These are phyloP conservation scores for Todiramphus saurophagus DNA, from an alignment of 2,113 vertebrate genomes.

Conservation along the genomic window DNA sequence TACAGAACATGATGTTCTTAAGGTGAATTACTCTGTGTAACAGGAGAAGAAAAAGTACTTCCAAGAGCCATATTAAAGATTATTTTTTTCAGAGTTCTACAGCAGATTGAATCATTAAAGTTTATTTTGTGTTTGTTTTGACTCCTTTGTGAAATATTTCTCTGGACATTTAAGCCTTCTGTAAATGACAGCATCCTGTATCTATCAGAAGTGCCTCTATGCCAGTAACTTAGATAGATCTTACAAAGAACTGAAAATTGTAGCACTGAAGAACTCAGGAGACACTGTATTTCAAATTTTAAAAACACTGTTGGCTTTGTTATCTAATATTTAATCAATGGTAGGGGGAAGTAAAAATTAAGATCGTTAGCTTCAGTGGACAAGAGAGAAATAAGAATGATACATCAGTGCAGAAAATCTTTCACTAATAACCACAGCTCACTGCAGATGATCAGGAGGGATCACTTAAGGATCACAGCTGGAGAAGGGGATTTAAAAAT, in stretches of 20 bases:
- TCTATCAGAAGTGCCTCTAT: neutral
- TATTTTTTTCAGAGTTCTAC: neutral
- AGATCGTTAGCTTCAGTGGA: neutral
- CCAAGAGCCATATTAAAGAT: neutral
- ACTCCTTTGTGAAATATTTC: neutral
- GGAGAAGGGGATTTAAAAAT: neutral
- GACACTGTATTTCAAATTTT: neutral
- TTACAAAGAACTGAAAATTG: neutral
- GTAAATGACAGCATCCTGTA: neutral
- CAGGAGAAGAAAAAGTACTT: neutral
- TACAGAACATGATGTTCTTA: neutral
- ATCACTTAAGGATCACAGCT: neutral
- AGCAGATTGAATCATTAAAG: neutral
- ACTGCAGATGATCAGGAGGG: neutral
- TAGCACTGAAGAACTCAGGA: neutral
- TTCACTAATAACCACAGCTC: neutral
- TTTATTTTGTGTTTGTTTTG: constrained; percentile 1
- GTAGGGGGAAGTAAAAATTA: neutral
- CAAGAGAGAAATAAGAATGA: neutral
- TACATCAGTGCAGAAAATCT: neutral
- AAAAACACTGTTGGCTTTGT: neutral
- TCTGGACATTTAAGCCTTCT: neutral
- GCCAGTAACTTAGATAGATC: neutral
- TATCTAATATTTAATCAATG: neutral
- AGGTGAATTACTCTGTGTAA: neutral